phyloP scores from a whole-genome alignment of 2,888 invertebrate genomes.

The Blera fallax region DNA sequence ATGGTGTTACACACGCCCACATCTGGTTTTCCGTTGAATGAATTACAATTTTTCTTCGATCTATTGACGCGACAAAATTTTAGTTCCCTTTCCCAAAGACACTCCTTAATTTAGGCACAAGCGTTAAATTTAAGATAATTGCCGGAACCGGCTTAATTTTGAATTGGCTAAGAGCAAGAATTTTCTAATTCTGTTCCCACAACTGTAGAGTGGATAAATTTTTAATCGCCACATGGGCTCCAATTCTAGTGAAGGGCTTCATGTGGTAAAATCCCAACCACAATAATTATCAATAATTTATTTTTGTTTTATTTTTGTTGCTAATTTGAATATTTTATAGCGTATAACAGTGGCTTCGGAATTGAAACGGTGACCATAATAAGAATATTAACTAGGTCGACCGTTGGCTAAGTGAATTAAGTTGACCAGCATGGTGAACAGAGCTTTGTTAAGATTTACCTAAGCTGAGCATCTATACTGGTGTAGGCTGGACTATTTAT shows the following conservation, averaged over 20 bases:
- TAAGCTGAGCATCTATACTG: not conserved
- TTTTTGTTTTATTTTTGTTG: no score
- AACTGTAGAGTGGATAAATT: not conserved
- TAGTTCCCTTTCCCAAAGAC: not conserved
- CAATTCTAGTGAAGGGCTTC: not conserved
- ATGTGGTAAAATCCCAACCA: not conserved
- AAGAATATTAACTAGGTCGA: not conserved
- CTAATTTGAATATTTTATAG: not conserved
- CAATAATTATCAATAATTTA: not conserved
- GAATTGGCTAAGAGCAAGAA: not conserved
- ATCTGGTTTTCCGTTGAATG: not conserved
- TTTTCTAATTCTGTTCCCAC: not conserved
- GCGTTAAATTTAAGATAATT: constrained; percentile 1
- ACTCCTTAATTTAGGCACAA: constrained; percentile 6
- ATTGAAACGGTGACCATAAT: not conserved
- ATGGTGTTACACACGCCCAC: not conserved
- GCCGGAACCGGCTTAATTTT: constrained; percentile 5
- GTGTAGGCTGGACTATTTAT: no score
- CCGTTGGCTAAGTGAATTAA: not conserved
- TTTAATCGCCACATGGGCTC: not conserved
- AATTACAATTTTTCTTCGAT: not conserved
- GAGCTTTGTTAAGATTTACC: not conserved
- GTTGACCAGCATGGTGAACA: not conserved
- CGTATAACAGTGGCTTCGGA: not conserved
- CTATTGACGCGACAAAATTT: not conserved